Evolutionary conservation across 2,113 vertebrate species (phyloP).

Genomic region (Dunckerocampus dactyliophorus): DNA sequence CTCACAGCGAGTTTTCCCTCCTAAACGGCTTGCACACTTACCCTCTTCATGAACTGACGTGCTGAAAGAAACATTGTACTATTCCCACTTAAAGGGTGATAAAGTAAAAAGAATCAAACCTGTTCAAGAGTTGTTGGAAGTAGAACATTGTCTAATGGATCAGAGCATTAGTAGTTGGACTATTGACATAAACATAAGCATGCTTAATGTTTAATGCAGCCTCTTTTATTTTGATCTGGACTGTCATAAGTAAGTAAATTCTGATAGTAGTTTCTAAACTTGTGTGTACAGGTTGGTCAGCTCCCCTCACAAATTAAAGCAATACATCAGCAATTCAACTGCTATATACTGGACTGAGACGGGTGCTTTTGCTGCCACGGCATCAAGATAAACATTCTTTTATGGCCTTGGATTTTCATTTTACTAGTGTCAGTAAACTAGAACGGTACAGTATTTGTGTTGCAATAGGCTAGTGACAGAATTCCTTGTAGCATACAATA

Average conservation of each 20-base stretch:
- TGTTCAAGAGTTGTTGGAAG: neutral
- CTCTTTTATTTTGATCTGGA: neutral
- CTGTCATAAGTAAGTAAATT: neutral
- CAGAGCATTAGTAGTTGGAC: neutral
- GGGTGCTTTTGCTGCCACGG: too few species aligned
- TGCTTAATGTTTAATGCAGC: neutral
- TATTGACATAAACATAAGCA: too few species aligned
- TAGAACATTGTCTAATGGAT: neutral
- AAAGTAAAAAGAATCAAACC: conserved; percentile 25
- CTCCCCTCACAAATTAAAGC: neutral
- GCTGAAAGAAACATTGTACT: conserved; percentile 76
- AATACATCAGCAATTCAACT: neutral
- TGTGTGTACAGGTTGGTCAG: neutral
- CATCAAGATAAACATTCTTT: neutral
- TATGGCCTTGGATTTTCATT: neutral
- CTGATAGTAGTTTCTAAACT: neutral
- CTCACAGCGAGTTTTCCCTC: conserved; percentile 48
- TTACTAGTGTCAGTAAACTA: neutral
- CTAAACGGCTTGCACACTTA: conserved; percentile 69
- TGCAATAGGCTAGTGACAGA: neutral
- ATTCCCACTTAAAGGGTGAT: conserved; percentile 73
- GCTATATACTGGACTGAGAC: neutral
- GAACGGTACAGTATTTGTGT: neutral
- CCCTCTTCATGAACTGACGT: conserved; percentile 69
- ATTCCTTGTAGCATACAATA: neutral